These are phyloP conservation scores for Merodon equestris DNA, from an alignment of 2,888 invertebrate genomes.

Conservation along the genomic window DNA sequence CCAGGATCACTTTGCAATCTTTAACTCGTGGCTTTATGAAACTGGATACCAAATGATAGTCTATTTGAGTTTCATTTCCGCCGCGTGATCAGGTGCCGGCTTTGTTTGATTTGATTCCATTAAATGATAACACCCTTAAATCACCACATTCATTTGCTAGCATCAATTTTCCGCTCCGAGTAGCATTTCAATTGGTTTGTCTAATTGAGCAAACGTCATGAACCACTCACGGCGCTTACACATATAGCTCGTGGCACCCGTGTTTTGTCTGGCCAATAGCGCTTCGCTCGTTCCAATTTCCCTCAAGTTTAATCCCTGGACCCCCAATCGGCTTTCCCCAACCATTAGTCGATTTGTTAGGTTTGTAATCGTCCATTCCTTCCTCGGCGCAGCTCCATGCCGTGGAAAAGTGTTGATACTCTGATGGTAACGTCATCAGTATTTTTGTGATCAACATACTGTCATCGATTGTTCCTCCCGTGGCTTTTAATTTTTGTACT, in stretches of 20 bases:
- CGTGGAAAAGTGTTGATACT: constrained; percentile 21
- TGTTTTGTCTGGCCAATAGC: constrained; percentile 25
- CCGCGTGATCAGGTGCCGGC: too few relatives aligned
- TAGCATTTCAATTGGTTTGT: constrained; percentile 32
- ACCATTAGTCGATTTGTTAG: constrained; percentile 34
- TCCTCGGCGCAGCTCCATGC: constrained; percentile 26
- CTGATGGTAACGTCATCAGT: constrained; percentile 33
- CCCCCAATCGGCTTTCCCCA: constrained; percentile 27
- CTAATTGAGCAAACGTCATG: constrained; percentile 22
- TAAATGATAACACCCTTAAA: constrained; percentile 16
- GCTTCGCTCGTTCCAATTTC: constrained; percentile 30
- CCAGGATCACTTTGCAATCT: too few relatives aligned
- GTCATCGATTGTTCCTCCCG: constrained; percentile 29
- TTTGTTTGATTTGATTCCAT: constrained; percentile 1
- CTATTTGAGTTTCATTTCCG: too few relatives aligned
- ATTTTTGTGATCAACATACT: constrained; percentile 38
- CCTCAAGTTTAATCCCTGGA: constrained; percentile 18
- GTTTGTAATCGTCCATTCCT: constrained; percentile 21
- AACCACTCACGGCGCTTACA: constrained; percentile 41
- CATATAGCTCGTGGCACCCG: constrained; percentile 38
- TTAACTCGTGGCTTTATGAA: too few relatives aligned
- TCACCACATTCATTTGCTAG: constrained; percentile 24
- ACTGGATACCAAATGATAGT: too few relatives aligned
- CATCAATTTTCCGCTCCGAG: constrained; percentile 34
- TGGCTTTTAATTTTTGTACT: constrained; percentile 18